Evolutionary conservation across 1,140 invertebrate species (phyloP).

Genomic region (Saccostrea glomerata): DNA sequence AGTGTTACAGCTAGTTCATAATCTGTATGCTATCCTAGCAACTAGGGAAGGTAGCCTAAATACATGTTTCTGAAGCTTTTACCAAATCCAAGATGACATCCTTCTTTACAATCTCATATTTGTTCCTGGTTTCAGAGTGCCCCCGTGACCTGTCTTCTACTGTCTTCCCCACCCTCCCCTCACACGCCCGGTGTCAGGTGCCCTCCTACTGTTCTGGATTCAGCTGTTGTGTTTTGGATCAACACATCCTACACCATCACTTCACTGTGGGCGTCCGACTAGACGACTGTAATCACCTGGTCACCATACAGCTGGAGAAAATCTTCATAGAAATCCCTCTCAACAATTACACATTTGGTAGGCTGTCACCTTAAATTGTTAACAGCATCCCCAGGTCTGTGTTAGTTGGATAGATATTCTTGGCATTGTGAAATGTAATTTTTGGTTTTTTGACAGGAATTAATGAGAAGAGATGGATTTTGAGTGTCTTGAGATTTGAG

Average conservation of each 20-base stretch:
- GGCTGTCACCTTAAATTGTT: not conserved
- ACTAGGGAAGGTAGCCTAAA: no score
- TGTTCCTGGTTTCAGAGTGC: slow-evolving; percentile 1
- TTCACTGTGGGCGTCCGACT: slow-evolving; percentile 8
- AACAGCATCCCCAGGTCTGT: not conserved
- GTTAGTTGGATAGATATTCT: not conserved
- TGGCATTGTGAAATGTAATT: not conserved
- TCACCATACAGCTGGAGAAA: slow-evolving; percentile 27
- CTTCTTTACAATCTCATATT: no score
- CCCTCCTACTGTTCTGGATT: slow-evolving; percentile 16
- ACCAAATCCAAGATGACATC: no score
- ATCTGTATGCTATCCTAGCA: no score
- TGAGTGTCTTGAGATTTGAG: slow-evolving; percentile 39
- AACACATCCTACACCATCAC: not conserved
- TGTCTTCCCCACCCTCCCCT: not conserved
- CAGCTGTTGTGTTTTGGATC: slow-evolving; percentile 14
- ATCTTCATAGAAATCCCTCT: not conserved
- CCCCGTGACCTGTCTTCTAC: not conserved
- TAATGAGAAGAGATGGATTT: slow-evolving; percentile 19
- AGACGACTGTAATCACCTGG: slow-evolving; percentile 40
- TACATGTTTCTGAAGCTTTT: no score
- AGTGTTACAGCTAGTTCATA: no score
- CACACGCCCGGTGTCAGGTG: slow-evolving; percentile 17
- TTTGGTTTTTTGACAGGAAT: not conserved
- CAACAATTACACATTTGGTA: slow-evolving; percentile 42